Conservation (phyloP, 2,113 vertebrate genomes). For the Aptenodytes patagonicus region DNA sequence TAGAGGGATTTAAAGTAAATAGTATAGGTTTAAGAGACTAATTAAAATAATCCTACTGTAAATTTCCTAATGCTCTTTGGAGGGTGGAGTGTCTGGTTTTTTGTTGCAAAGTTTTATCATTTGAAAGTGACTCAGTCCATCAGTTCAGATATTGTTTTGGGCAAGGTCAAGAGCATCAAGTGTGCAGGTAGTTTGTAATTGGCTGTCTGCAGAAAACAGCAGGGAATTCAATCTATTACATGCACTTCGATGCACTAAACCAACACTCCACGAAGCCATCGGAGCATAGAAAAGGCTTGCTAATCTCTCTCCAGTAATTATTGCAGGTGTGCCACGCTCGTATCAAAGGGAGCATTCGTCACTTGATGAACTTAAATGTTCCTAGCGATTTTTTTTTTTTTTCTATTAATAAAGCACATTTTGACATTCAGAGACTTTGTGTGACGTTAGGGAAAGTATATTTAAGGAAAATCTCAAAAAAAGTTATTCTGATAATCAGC, state of each 20-base stretch:
- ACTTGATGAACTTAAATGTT: neutral
- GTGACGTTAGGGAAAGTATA: neutral
- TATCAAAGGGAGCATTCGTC: neutral
- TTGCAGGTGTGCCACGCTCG: neutral
- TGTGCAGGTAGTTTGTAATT: neutral
- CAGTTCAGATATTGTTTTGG: neutral
- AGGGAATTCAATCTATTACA: slow-evolving; percentile 29
- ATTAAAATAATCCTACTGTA: neutral
- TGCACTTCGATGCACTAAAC: slow-evolving; percentile 1
- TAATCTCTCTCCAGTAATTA: slow-evolving; percentile 3
- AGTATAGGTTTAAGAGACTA: neutral
- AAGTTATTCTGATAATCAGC: neutral
- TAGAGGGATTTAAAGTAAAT: neutral
- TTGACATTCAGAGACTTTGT: neutral
- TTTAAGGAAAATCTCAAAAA: neutral
- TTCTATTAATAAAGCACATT: neutral
- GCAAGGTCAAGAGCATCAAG: slow-evolving; percentile 18
- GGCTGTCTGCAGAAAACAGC: neutral
- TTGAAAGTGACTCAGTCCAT: neutral
- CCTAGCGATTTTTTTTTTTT: neutral
- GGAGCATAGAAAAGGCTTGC: neutral
- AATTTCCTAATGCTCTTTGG: neutral
- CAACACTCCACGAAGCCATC: neutral
- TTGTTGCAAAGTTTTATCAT: neutral
- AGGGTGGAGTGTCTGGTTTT: neutral